These are phyloP conservation scores for Hesperia comma DNA, from an alignment of 2,888 invertebrate species.

Conservation along the genomic window DNA sequence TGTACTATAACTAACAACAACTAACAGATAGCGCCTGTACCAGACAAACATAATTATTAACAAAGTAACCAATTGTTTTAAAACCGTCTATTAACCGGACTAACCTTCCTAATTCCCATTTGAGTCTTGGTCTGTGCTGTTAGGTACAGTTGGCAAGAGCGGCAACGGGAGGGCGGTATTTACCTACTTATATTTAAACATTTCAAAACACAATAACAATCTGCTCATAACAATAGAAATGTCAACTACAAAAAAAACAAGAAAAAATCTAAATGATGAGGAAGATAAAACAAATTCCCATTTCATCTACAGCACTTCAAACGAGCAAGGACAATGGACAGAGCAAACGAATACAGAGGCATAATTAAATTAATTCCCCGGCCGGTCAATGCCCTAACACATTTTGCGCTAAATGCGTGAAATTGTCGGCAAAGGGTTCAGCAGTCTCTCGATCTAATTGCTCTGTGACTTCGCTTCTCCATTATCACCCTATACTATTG, in stretches of 20 bases:
- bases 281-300: not conserved
- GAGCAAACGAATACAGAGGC: slow-evolving; percentile 16
- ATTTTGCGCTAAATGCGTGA: slow-evolving; percentile 72
- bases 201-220: too few relatives aligned
- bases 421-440: slow-evolving; percentile 75
- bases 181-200: too few relatives aligned
- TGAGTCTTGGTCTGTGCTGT: too few relatives aligned
- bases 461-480: slow-evolving; percentile 72
- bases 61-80: too few relatives aligned
- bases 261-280: not conserved
- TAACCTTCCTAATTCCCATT: too few relatives aligned
- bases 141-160: too few relatives aligned
- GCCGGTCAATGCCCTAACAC: slow-evolving; percentile 58
- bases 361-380: slow-evolving; percentile 27
- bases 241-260: not conserved
- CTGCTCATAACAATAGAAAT: not conserved
- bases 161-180: too few relatives aligned
- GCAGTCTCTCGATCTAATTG: slow-evolving; percentile 74
- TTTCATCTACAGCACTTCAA: not conserved
- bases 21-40: too few relatives aligned
- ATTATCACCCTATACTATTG: slow-evolving; percentile 61
- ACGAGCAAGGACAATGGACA: not conserved
- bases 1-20: too few relatives aligned
- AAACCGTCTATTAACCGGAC: too few relatives aligned
- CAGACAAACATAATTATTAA: too few relatives aligned